These are phyloP conservation scores for Stomatorhinus ivindoensis DNA, from an alignment of 2,113 vertebrate genomes.

Conservation along the genomic window DNA sequence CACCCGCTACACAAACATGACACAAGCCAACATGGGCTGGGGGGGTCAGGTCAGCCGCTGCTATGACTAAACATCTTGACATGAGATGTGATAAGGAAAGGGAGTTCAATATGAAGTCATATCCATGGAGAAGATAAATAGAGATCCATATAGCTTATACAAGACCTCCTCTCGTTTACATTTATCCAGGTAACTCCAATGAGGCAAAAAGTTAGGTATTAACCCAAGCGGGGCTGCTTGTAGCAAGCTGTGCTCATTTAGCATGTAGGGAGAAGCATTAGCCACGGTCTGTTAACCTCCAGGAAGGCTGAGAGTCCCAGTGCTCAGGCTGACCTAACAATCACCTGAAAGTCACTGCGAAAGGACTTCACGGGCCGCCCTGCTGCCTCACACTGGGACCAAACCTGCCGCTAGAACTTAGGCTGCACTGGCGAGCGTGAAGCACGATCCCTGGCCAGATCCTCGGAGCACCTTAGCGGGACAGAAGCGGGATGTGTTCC, in stretches of 20 bases:
- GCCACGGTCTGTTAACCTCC: background rate
- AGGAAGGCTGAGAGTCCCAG: background rate
- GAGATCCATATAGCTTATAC: background rate
- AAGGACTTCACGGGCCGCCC: slow-evolving; percentile 27
- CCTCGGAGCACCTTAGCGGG: background rate
- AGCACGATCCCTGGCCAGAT: background rate
- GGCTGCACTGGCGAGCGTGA: background rate
- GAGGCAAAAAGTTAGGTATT: background rate
- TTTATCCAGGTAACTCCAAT: background rate
- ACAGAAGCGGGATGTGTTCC: background rate
- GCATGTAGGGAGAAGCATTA: background rate
- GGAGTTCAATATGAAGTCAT: slow-evolving; percentile 48
- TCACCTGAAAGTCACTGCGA: slow-evolving; percentile 47
- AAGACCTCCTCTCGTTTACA: background rate
- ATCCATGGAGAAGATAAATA: slow-evolving; percentile 32
- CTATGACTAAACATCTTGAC: slow-evolving; percentile 63
- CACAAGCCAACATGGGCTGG: background rate
- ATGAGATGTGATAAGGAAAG: slow-evolving; percentile 54
- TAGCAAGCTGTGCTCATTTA: background rate
- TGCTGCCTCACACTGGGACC: slow-evolving; percentile 20
- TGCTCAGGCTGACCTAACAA: slow-evolving; percentile 34
- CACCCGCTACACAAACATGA: background rate
- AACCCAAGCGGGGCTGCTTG: background rate
- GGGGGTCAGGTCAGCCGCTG: slow-evolving; percentile 8
- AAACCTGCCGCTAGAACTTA: background rate